A percentile compares a stretch with the other conserved stretches of the same genome.
Conservation (phyloP, 2,888 invertebrate genomes). For the Athripsodes cinereus region DNA sequence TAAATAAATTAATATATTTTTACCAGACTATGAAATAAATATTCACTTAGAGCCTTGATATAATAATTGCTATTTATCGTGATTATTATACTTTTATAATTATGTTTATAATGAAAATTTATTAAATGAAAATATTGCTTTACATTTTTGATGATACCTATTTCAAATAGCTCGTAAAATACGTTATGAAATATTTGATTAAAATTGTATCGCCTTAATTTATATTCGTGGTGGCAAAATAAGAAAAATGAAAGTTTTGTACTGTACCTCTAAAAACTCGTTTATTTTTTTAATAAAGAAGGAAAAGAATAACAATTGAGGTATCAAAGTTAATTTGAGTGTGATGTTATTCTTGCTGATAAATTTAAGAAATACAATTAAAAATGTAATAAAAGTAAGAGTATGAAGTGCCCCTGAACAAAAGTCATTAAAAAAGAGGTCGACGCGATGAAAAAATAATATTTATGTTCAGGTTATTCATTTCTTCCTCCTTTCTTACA, state of each 20-base stretch:
- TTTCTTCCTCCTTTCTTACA: not conserved
- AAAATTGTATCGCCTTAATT: not conserved
- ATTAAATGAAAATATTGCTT: too few species aligned
- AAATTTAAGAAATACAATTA: slow-evolving; percentile 22
- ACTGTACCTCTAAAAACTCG: not conserved
- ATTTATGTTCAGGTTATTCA: slow-evolving; percentile 23
- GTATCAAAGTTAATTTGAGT: slow-evolving; percentile 20
- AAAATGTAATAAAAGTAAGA: slow-evolving; percentile 19
- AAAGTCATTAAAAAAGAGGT: slow-evolving; percentile 22
- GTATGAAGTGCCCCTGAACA: slow-evolving; percentile 21
- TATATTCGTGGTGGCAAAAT: not conserved
- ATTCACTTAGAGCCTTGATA: too few species aligned
- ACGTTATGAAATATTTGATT: not conserved
- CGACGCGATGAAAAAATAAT: slow-evolving; percentile 23
- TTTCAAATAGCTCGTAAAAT: too few species aligned
- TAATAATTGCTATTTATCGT: too few species aligned
- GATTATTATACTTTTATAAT: too few species aligned
- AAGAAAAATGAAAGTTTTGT: slow-evolving; percentile 5
- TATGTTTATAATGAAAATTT: too few species aligned
- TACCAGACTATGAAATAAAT: too few species aligned
- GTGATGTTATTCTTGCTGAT: slow-evolving; percentile 7
- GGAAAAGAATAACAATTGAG: slow-evolving; percentile 18
- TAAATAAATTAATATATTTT: too few species aligned
- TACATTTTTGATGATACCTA: too few species aligned
- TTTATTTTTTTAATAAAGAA: slow-evolving; percentile 7